A percentile compares a stretch with the other conserved stretches of the same genome.
phyloP scores from a whole-genome alignment of 2,888 invertebrate species.

The Brachycybe producta region DNA sequence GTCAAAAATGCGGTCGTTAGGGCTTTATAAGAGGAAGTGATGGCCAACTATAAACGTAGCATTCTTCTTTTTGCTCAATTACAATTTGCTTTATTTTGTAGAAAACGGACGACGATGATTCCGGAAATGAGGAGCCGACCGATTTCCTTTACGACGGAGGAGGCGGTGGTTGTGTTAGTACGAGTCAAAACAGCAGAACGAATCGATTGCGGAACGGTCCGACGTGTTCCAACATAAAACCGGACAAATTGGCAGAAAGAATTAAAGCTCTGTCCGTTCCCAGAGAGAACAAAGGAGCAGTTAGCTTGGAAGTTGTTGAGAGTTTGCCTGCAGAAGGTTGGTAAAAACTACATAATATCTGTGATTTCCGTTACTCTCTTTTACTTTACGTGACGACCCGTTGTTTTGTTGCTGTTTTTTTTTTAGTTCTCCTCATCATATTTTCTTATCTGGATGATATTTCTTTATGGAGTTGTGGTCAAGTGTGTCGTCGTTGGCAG shows the following conservation, averaged over 20 bases:
- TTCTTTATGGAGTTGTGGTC: constrained; percentile 74
- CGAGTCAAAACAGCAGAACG: too few relatives aligned
- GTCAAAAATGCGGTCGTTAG: too few relatives aligned
- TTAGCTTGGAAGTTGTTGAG: constrained; percentile 49
- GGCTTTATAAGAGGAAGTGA: too few relatives aligned
- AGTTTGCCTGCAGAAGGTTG: constrained; percentile 58
- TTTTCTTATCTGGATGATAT: constrained; percentile 84
- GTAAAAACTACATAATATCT: constrained; percentile 1
- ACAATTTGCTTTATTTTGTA: too few relatives aligned
- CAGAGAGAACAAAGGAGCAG: constrained; percentile 40
- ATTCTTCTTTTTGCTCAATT: too few relatives aligned
- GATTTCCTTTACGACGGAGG: constrained; percentile 44
- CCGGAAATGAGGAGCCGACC: constrained; percentile 85
- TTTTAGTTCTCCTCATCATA: constrained; percentile 63
- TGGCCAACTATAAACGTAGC: too few relatives aligned
- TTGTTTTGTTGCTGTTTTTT: constrained; percentile 22
- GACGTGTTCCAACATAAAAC: constrained; percentile 22
- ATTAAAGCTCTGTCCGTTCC: constrained; percentile 45
- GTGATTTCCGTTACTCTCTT: background rate
- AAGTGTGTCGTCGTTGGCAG: constrained; percentile 74
- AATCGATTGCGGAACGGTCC: constrained; percentile 38
- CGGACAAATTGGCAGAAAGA: constrained; percentile 46
- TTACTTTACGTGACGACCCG: background rate
- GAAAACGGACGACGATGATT: constrained; percentile 78
- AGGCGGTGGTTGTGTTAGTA: too few relatives aligned